Base-by-base conservation (phyloP, 1,140 invertebrate genomes). In the Hypothenemus hampei region DNA sequence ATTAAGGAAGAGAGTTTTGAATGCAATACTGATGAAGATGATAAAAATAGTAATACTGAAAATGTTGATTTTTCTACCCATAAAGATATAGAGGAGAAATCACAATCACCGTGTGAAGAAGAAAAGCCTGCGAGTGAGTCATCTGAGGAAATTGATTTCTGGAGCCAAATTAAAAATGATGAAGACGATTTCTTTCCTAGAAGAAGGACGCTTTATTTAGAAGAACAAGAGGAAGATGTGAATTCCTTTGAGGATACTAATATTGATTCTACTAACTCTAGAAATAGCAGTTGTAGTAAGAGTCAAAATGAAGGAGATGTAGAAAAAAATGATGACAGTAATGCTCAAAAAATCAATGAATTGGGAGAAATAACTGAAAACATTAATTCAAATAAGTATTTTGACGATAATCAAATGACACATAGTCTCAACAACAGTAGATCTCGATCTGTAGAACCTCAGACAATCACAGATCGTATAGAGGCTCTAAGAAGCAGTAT, bases 381-480 rank as follows among this genome's bases (percentile, higher is more conserved):
- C 18, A 22, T 10, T n/a, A 8, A 18, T 20, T 20, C 21, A 31
- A 13, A 26, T n/a, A 26, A 46, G n/a, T 20, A 47, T 19, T 11
- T 37, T 24, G 6, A 21, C 18, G 2, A 26, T 29, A 10, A 11
- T 29, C 7, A 29, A 39, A 18, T 43, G 11, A 11, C 8, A 16
- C 11, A n/a, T 15, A 16, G 7, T 13, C 8, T 7, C 11, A 37
- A 37, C 15, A 31, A 51, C 23, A 55, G 33, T 31, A 51, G 60
- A 23, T 52, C 53, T 8, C 47, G 6, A 19, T 56, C 60, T 31
- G 18, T 49, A 8, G 57, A 63, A 61, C 48, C 59, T n/a, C 54
- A 56, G 36, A 60, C 62, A 4, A 63, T 68, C 11, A 66, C 65
- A 56, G 64, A 69, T 39, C 55, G 68, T 5, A 70, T 70, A 13